Percentiles rank a stretch among this genome's conserved stretches.
Conservation (phyloP, 2,888 invertebrate genomes). For the Agapetus fuscipes region DNA sequence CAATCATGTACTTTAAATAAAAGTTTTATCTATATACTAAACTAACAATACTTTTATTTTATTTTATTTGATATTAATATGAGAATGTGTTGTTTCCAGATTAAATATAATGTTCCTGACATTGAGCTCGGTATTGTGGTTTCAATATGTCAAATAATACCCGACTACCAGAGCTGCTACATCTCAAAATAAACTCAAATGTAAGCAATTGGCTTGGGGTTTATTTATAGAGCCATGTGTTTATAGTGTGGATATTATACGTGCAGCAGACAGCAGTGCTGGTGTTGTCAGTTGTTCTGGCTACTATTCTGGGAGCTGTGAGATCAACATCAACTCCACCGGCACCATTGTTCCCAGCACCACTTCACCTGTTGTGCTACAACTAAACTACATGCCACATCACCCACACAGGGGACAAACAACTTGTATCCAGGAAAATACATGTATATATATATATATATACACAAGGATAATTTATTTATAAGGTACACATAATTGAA, state of each 20-base stretch:
- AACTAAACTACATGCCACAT: too few species aligned
- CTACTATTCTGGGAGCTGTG: background rate
- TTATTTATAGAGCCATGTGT: slow-evolving; percentile 20
- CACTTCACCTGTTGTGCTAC: too few species aligned
- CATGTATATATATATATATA: too few species aligned
- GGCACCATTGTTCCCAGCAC: too few species aligned
- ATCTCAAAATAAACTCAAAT: slow-evolving; percentile 20
- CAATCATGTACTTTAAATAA: slow-evolving; percentile 47
- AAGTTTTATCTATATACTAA: slow-evolving; percentile 43
- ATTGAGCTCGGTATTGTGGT: slow-evolving; percentile 47
- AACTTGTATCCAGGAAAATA: too few species aligned
- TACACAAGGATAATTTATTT: too few species aligned
- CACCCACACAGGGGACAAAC: too few species aligned
- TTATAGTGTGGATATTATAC: background rate
- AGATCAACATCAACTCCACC: too few species aligned
- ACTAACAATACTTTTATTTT: slow-evolving; percentile 50
- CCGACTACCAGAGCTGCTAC: slow-evolving; percentile 3
- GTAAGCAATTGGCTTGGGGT: slow-evolving; percentile 17
- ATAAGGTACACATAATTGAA: too few species aligned
- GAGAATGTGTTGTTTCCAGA: slow-evolving; percentile 47
- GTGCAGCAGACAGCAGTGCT: background rate
- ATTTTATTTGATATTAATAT: slow-evolving; percentile 51
- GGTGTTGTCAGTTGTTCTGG: background rate
- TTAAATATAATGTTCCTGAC: slow-evolving; percentile 43
- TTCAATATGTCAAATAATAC: slow-evolving; percentile 29